phyloP scores from a whole-genome alignment of 1,140 invertebrate species.

The Rhagoletis zephyria region DNA sequence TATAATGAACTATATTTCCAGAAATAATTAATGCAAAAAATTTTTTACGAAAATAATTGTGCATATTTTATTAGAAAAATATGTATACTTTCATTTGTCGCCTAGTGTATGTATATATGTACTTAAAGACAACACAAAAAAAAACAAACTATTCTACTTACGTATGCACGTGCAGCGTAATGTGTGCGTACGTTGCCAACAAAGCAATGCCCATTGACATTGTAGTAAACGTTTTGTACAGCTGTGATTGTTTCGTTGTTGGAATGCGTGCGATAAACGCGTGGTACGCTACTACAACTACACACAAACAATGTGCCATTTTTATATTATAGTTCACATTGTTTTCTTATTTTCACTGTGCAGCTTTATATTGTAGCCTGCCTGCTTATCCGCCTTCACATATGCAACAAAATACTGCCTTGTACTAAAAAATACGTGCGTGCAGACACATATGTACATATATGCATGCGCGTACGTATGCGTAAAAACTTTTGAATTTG shows the following conservation, averaged over 20 bases:
- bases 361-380: neutral
- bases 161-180: conserved; percentile 2
- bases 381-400: neutral
- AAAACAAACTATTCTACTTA: neutral
- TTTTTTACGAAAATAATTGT: too few relatives aligned
- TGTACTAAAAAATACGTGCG: neutral
- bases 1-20: too few relatives aligned
- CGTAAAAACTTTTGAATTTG: neutral
- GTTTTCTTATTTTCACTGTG: conserved; percentile 3
- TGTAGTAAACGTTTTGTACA: neutral
- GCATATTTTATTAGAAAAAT: too few relatives aligned
- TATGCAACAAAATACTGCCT: neutral
- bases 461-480: neutral
- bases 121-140: too few relatives aligned
- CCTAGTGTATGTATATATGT: too few relatives aligned
- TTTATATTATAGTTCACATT: neutral
- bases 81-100: too few relatives aligned
- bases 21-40: too few relatives aligned
- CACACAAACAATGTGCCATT: neutral
- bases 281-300: neutral
- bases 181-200: neutral
- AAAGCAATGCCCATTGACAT: conserved; percentile 15
- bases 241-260: neutral
- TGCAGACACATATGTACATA: too few relatives aligned
- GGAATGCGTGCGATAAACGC: conserved; percentile 3